A percentile compares a stretch with the other conserved stretches of the same genome.
phyloP scores from a whole-genome alignment of 2,113 vertebrate genomes.

The Rutilus rutilus region DNA sequence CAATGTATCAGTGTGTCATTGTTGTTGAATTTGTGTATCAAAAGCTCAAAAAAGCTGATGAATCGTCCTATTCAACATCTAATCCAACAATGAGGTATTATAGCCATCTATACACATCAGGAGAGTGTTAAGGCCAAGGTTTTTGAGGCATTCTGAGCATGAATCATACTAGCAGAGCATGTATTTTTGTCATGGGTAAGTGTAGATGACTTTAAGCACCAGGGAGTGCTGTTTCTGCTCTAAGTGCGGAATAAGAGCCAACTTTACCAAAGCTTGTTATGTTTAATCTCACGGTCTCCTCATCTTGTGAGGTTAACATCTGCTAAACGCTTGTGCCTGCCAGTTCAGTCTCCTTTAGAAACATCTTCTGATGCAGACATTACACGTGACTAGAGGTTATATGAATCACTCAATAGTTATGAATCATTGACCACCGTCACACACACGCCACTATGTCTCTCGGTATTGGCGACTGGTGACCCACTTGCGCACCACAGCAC shows the following conservation, averaged over 20 bases:
- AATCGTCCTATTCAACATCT: not conserved
- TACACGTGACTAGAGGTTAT: not conserved
- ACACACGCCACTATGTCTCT: not conserved
- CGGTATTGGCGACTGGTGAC: not conserved
- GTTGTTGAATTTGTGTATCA: not conserved
- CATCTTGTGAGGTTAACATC: not conserved
- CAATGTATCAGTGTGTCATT: not conserved
- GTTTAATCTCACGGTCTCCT: slow-evolving; percentile 2
- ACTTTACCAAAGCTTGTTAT: not conserved
- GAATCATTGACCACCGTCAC: not conserved
- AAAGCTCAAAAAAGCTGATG: not conserved
- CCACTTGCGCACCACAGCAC: slow-evolving; percentile 8
- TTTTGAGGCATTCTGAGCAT: slow-evolving; percentile 8
- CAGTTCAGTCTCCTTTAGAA: not conserved
- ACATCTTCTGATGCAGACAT: slow-evolving; percentile 4
- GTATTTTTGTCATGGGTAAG: not conserved
- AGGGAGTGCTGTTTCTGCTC: not conserved
- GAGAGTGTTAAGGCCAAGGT: not conserved
- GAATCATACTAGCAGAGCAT: not conserved
- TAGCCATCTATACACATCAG: not conserved
- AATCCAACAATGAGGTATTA: not conserved
- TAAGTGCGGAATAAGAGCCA: slow-evolving; percentile 2
- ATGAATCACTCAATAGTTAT: not conserved
- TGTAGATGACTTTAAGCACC: not conserved
- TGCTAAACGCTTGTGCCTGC: not conserved